These are phyloP conservation scores for Toxostoma redivivum DNA, from an alignment of 2,113 vertebrate genomes.

Conservation along the genomic window DNA sequence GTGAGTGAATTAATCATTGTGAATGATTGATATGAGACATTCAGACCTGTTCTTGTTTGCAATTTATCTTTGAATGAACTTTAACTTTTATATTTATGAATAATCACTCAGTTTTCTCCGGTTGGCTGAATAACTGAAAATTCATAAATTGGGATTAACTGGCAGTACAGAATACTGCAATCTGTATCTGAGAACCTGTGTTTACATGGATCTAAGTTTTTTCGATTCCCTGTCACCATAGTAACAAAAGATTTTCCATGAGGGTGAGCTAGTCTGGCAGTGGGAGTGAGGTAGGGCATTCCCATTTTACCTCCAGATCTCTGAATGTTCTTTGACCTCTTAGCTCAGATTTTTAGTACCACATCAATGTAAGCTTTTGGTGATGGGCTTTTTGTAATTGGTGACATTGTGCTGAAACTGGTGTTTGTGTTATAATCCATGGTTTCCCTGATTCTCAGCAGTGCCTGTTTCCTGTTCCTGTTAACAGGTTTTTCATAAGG, in stretches of 20 bases:
- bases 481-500: background rate
- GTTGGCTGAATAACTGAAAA: background rate
- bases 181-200: background rate
- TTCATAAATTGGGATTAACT: background rate
- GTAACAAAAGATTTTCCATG: background rate
- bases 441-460: background rate
- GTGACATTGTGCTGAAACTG: accelerated
- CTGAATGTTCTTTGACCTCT: background rate
- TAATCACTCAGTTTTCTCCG: background rate
- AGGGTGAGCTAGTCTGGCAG: background rate
- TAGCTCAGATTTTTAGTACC: background rate
- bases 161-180: background rate
- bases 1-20: background rate
- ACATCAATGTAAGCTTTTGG: background rate
- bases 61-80: background rate
- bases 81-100: background rate
- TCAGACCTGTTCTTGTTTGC: background rate
- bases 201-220: background rate
- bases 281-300: background rate
- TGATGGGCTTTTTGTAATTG: background rate
- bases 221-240: background rate
- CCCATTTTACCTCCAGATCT: background rate
- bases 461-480: background rate
- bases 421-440: background rate
- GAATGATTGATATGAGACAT: background rate